phyloP scores from a whole-genome alignment of 2,113 vertebrate genomes.

The Elephas maximus region DNA sequence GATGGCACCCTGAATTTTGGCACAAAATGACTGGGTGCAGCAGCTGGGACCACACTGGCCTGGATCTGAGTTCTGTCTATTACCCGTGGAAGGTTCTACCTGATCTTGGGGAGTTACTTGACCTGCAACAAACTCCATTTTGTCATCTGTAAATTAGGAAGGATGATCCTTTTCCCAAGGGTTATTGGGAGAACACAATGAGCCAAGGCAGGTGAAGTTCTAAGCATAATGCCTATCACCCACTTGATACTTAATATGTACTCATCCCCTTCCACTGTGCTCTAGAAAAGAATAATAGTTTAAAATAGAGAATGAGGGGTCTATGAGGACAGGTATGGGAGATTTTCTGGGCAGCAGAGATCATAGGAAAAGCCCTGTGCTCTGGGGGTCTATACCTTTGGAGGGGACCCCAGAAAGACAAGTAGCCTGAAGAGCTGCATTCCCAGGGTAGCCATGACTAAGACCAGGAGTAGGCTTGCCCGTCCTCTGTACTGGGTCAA shows the following conservation, averaged over 20 bases:
- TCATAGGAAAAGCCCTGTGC: background rate
- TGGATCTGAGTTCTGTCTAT: background rate
- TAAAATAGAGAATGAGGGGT: background rate
- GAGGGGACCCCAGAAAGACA: background rate
- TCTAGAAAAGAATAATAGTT: background rate
- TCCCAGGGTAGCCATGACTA: background rate
- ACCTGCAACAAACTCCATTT: background rate
- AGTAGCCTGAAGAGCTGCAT: background rate
- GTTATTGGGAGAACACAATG: background rate
- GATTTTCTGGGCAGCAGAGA: background rate
- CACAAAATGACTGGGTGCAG: background rate
- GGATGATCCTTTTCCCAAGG: background rate
- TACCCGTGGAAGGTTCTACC: background rate
- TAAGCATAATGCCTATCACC: background rate
- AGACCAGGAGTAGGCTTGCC: background rate
- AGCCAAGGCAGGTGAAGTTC: background rate
- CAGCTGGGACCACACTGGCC: background rate
- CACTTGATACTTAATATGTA: background rate
- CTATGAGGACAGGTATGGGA: background rate
- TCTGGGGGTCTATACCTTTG: background rate
- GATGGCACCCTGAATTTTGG: background rate
- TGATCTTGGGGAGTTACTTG: background rate
- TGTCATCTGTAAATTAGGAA: background rate
- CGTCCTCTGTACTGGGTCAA: background rate
- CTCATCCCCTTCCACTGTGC: background rate